phyloP scores from a whole-genome alignment of 2,888 invertebrate species.

The Lathronympha strigana region DNA sequence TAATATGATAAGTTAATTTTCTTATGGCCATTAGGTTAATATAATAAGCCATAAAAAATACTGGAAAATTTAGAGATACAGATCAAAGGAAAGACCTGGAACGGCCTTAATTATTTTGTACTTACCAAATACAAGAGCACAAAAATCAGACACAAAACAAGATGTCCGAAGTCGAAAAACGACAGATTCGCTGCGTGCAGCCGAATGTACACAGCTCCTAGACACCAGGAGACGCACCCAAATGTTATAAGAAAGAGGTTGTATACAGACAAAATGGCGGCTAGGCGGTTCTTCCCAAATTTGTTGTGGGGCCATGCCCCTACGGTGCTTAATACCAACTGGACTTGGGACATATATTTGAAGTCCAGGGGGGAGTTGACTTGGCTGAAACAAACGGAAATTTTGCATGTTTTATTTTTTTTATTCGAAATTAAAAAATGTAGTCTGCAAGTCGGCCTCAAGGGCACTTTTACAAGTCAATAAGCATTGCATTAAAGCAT shows the following conservation, averaged over 20 bases:
- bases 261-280: neutral
- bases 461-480: no score
- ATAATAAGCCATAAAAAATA: no score
- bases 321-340: neutral
- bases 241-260: neutral
- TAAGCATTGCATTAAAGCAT: no score
- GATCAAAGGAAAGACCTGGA: neutral
- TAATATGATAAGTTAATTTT: no score
- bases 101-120: neutral
- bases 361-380: neutral
- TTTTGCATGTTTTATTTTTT: no score
- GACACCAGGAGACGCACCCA: neutral
- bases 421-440: no score
- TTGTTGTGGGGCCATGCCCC: neutral
- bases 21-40: no score
- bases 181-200: neutral
- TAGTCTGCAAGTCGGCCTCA: no score
- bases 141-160: neutral
- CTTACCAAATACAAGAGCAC: neutral
- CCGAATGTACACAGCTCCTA: neutral
- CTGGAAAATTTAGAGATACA: no score
- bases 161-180: neutral
- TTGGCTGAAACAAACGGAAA: neutral
- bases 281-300: neutral
- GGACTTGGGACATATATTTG: neutral